Evolutionary conservation across 2,797 vertebrate species (phyloP).

Genomic region (Naso thynnoides): DNA sequence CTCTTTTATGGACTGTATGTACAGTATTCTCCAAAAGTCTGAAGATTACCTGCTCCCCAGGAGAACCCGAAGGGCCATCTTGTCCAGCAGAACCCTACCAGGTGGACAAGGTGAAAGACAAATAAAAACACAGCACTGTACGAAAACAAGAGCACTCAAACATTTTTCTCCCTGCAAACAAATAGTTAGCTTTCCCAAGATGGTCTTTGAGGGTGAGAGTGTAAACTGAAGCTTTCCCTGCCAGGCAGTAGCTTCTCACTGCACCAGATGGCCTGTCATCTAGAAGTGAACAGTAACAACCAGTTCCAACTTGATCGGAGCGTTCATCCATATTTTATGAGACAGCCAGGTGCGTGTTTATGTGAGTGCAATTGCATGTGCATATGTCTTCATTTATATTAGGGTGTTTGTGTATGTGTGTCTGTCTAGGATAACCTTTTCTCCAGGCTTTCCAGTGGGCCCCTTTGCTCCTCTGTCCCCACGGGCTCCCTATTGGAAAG

Average conservation of each 20-base stretch:
- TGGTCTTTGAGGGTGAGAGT: constrained; percentile 59
- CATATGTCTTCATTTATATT: constrained; percentile 45
- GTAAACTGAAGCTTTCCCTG: constrained; percentile 52
- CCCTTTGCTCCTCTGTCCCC: constrained; percentile 91
- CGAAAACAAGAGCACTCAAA: constrained; percentile 31
- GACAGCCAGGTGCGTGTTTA: constrained; percentile 65
- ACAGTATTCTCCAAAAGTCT: constrained; percentile 2
- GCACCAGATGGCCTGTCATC: constrained; percentile 71
- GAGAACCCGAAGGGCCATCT: constrained; percentile 87
- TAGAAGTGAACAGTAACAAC: constrained; percentile 54
- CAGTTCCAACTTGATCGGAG: constrained; percentile 36
- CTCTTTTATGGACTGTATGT: constrained; percentile 2
- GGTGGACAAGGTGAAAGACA: constrained; percentile 22
- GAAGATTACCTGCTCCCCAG: constrained; percentile 89
- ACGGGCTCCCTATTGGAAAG: constrained; percentile 84
- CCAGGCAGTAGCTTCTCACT: constrained; percentile 52
- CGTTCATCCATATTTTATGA: constrained; percentile 70
- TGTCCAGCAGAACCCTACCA: constrained; percentile 90
- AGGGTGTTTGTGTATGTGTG: constrained; percentile 12
- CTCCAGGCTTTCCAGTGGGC: constrained; percentile 90
- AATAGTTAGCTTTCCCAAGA: constrained; percentile 60
- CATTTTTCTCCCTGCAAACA: constrained; percentile 42
- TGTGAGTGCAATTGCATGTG: constrained; percentile 40
- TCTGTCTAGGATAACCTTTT: constrained; percentile 85
- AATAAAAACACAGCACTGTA: constrained; percentile 28